Percentiles rank a stretch among this genome's conserved stretches.
Evolutionary conservation across 2,113 vertebrate genomes (phyloP).

Genomic region (Nettapus auritus): DNA sequence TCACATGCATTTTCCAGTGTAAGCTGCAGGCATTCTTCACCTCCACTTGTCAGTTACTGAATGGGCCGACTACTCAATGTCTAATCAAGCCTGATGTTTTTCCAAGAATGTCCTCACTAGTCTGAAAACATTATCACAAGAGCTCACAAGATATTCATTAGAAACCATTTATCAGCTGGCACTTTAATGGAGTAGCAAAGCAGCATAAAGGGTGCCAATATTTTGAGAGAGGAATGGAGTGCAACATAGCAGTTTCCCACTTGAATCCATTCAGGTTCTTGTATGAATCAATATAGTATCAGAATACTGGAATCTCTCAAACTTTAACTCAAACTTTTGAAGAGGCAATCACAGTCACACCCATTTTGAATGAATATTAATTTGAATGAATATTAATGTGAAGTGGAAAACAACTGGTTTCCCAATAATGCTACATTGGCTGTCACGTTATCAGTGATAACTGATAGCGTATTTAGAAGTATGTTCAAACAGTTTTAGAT

Average conservation of each 20-base stretch:
- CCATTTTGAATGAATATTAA: not conserved
- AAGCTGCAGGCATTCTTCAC: not conserved
- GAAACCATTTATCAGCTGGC: not conserved
- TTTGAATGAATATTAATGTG: not conserved
- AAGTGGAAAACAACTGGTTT: not conserved
- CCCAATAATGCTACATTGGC: not conserved
- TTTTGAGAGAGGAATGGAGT: not conserved
- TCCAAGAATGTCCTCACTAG: not conserved
- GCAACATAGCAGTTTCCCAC: not conserved
- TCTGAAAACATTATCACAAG: not conserved
- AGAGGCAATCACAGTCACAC: not conserved
- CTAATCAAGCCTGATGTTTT: not conserved
- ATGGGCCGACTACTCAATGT: not conserved
- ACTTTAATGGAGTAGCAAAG: not conserved
- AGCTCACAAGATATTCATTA: not conserved
- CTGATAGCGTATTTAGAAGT: not conserved
- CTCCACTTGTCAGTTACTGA: not conserved
- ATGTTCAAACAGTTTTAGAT: conserved; percentile 23
- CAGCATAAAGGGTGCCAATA: not conserved
- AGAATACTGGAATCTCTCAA: not conserved
- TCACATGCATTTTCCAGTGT: rapidly evolving
- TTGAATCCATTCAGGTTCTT: not conserved
- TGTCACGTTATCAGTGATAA: not conserved
- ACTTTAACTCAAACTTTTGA: not conserved
- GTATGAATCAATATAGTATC: not conserved